Base-by-base conservation (phyloP, 2,797 vertebrate genomes). In the Coregonus ussuriensis region DNA sequence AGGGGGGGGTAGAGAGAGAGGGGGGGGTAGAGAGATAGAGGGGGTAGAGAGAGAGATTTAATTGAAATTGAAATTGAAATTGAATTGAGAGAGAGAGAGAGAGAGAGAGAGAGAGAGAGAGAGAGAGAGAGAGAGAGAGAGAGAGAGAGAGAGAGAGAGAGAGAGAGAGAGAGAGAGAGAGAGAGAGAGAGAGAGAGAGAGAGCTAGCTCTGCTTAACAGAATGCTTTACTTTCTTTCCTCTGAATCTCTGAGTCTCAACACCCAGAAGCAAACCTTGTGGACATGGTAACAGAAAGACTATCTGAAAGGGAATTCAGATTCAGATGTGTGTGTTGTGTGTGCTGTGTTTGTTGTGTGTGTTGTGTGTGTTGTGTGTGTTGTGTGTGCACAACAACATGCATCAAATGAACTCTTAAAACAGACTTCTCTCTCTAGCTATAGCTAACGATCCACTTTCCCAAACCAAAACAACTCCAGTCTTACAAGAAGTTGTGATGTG, bases 391-490 rank as follows among this genome's bases (percentile, higher is more conserved):
- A 56, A 56, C 54, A n/a, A 0, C 54, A 25, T 9, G 4, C n/a
- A 25, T 25, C n/a, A 25, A 41, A 41, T 41, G 1, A 41, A 62
- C n/a, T 7, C 6, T 21, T 21, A 11, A 6, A 21, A 25, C 59
- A 6, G 5, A 21, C 15, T 59, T 21, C 56, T 37, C 6, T 37
- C 37, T 6, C 37, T 37, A 37, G 21, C 56, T 62, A 6, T 6
- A n/a, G 56, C n/a, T 62, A 11, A 77, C 82, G 79, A 77, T 54
- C 72, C 67, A 18, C 69, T 29, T 13, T 65, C 63, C 63, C 25
- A 4, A 4, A 65, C 4, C n/a, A 54, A 54, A 72, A 15, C 16
- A 6, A 33, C 25, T 21, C 29, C 51, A 6, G 0, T 18, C 47
- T 25, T 31, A 6, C 11, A 21, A 16, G 13, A 33, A 6, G 6